Evolutionary conservation across 2,113 vertebrate genomes (phyloP), one percentile per base, ranked within the genome.

Genomic region (Tragelaphus buxtoni): DNA sequence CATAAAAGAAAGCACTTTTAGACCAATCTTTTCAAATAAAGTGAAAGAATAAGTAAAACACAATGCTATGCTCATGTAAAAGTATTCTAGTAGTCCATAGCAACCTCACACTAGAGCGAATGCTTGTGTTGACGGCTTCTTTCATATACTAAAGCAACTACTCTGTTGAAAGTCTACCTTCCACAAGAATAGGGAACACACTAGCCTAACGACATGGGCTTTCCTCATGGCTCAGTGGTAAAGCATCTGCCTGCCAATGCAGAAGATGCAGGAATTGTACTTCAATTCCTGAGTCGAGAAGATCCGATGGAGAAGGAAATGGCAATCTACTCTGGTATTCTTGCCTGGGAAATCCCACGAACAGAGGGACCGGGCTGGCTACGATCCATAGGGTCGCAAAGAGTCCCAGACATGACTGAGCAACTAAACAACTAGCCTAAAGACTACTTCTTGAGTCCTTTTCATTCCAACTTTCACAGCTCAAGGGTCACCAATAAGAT

Each of bases 1-100:
- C 91, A 94, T 1, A 56, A 95, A 93, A 56, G 26, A 1, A 58
- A 96, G n/a, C 51, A 56, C 45, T 83, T 92, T 97, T 56, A 96
- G 80, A 90, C 28, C 16, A 61, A 76, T 4, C 16, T 58, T 55
- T 96, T 80, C 76, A 63, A 61, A 84, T 14, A 58, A 55, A 60
- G 47, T 47, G 56, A 85, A 32, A 91, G 39, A 91, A 18, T 7
- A 90, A 39, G 69, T 39, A 88, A 96, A 69, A 87, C 45, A 79
- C 22, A 87, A 14, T 3, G 16, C 9, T 74, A 56, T 32, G 42
- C 53, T 87, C 28, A 28, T 16, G 4, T 8, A 83, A 39, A n/a
- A 88, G 13, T 51, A 80, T n/a, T 51, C 65, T 55, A 76, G 35
- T 9, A 56, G 80, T 3, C 42, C 42, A 13, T 0, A 79, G 86